Base-by-base conservation (phyloP, 2,888 invertebrate genomes). In the Pristionchus exspectatus region DNA sequence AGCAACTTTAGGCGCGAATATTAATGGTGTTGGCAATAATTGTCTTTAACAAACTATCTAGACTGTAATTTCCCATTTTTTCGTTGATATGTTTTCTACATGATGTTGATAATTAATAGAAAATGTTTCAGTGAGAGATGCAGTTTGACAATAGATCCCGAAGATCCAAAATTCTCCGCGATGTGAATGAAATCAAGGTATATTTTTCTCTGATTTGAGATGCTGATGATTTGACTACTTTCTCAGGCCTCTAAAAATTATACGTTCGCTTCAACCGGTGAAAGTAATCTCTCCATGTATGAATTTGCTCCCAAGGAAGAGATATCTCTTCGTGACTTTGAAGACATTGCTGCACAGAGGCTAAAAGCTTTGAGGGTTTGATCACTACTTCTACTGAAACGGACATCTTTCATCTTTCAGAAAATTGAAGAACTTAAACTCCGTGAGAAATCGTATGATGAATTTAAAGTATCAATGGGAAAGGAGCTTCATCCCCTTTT, bases 261-360 rank as follows among this genome's bases (percentile, higher is more conserved):
- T n/a, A 56, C 54, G 2, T 84, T 54, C 30, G n/a, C 59, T 38
- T 84, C 84, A 24, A 3, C 30, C 16, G 84, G 84, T 21, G 86
- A 66, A 33, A 44, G 44, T 21, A 86, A 92, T 87, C 90, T 93
- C 59, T 90, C 89, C 63, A 84, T 94, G 77, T 94, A 94, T 88
- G 85, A 91, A 50, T 86, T 88, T 0, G 94, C 94, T 18, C 94
- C 94, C 14, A 90, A 88, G 21, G 93, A 92, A 56, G 91, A 92
- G 27, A 93, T 94, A 30, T 90, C 91, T 12, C 90, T 95, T n/a
- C 66, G 77, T 21, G 94, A 94, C 77, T 94, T 95, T 87, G 94
- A 95, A 87, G 93, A 93, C 74, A 91, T 93, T 84, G 94, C 93
- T 18, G 89, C 90, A 69, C 91, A 93, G 83, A 90, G 94, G 18